Evolutionary conservation across 1,140 invertebrate species (phyloP), one percentile per base, ranked within the genome.

Genomic region (Drosophila tristis): DNA sequence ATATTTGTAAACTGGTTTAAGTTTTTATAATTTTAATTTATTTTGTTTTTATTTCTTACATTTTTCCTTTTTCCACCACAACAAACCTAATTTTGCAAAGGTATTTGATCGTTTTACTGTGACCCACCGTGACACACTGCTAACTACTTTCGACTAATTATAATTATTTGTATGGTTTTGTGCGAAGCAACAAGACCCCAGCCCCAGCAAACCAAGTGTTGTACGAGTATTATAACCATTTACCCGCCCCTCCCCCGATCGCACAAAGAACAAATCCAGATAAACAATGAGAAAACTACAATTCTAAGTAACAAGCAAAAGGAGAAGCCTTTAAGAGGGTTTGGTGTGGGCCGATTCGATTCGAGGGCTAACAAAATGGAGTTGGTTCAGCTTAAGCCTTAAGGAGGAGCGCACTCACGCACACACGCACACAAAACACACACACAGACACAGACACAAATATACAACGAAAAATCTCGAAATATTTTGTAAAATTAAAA

Each of bases 51-150:
- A 72, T 86, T 86, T 86, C 56, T 76, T 87, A 82, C 80, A 64
- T 80, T 78, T 64, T 76, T 76, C 20, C 53, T 39, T 56, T 49
- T 54, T 44, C 25, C 66, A 48, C 49, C 43, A 66, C 31, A 74
- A 73, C 16, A 74, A 70, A 63, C 62, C 43, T 71, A 61, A 74
- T 54, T 76, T 84, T 50, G 51, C 66, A 74, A 90, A 91, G 90
- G 90, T 91, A 91, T 91, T 91, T 91, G 74, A 91, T 74, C 64
- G 71, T 65, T 80, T 56, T 43, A 75, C 72, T 62, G 55, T 70
- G 50, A 71, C 49, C 39, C 31, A 31, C 31, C 0, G 23, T 20
- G 20, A 2, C 20, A 29, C 26, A 29, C 11, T 49, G 84, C 68
- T 78, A 74, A 65, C 58, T 49, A 58, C 25, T 60, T 68, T 71